Percentiles rank a stretch among this genome's conserved stretches.
Evolutionary conservation across 2,888 invertebrate species (phyloP).

Genomic region (Stenchaetothrips biformis): DNA sequence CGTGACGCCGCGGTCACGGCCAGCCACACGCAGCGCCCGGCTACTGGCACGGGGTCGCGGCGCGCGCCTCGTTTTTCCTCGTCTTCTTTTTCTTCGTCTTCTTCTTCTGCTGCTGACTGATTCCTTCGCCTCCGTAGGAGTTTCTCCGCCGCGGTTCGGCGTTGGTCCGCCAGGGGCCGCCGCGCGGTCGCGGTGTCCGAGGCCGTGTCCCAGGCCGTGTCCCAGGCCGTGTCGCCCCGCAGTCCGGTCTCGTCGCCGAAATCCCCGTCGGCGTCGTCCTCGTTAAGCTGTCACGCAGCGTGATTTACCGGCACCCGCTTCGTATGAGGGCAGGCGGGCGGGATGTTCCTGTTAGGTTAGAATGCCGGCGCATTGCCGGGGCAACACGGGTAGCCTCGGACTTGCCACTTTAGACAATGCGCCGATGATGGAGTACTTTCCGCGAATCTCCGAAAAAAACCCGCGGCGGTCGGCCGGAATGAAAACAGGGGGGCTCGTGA

Average conservation of each 20-base stretch:
- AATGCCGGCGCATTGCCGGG: background rate
- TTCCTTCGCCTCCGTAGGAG: no score
- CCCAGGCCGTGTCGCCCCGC: no score
- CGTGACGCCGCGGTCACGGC: no score
- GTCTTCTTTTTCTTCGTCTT: background rate
- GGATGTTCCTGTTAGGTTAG: background rate
- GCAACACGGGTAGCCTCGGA: background rate
- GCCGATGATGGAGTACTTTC: no score
- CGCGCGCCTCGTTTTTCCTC: background rate
- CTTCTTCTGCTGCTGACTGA: background rate
- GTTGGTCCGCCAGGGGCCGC: background rate
- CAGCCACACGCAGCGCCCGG: background rate
- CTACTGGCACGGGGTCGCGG: background rate
- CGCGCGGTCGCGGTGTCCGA: no score
- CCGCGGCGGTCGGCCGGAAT: background rate
- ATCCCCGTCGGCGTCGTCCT: background rate
- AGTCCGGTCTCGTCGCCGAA: no score
- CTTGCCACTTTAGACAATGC: constrained; percentile 2
- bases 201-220: no score
- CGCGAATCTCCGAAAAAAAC: background rate
- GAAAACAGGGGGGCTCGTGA: background rate
- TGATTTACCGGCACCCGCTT: background rate
- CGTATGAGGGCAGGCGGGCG: background rate
- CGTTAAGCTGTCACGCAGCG: background rate
- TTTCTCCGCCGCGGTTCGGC: background rate